Evolutionary conservation across 2,113 vertebrate genomes (phyloP).

Genomic region (Connochaetes taurinus): DNA sequence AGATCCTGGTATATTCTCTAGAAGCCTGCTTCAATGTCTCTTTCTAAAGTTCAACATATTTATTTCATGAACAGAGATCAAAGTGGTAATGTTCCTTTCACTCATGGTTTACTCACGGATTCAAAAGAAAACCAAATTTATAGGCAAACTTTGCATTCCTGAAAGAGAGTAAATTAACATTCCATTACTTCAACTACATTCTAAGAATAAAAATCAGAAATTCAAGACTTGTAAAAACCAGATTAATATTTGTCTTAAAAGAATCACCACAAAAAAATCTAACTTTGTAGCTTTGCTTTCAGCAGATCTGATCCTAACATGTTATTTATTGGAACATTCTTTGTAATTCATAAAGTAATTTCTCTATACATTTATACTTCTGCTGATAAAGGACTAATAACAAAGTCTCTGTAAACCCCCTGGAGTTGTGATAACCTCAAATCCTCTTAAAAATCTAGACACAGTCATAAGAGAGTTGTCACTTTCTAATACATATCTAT

Average conservation of each 20-base stretch:
- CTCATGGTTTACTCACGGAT: background rate
- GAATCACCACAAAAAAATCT: background rate
- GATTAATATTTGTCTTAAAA: background rate
- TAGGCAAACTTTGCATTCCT: background rate
- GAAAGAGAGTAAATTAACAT: background rate
- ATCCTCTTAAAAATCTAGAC: background rate
- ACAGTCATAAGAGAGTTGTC: background rate
- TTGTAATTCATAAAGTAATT: background rate
- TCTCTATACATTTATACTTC: background rate
- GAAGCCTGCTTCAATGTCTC: background rate
- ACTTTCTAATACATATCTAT: background rate
- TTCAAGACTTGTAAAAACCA: background rate
- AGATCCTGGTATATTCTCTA: background rate
- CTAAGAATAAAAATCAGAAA: background rate
- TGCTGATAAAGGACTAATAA: background rate
- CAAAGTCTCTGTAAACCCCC: background rate
- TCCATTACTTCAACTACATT: background rate
- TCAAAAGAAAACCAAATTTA: background rate
- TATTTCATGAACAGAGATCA: background rate
- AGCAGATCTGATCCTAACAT: background rate
- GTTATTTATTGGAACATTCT: background rate
- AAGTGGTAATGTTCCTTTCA: background rate
- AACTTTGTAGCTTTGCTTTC: background rate
- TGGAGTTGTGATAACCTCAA: background rate
- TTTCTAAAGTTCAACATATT: background rate